Conservation (phyloP, 2,888 invertebrate genomes). For the Cosmia pyralina region DNA sequence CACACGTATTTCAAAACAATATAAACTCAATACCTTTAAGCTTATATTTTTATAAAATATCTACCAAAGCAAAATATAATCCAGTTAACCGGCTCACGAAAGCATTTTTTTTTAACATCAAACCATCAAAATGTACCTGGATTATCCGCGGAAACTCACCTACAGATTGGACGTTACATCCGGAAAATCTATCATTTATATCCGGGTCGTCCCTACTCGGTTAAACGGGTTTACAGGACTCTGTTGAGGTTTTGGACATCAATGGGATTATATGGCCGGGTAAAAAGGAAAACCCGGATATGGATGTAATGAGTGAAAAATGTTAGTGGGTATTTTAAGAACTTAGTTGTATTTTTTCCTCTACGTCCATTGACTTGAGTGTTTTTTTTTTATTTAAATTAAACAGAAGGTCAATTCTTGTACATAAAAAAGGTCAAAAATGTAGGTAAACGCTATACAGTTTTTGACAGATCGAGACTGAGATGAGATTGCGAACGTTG, state of each 20-base stretch:
- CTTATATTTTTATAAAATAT: conserved; percentile 9
- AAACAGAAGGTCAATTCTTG: too few relatives aligned
- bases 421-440: too few relatives aligned
- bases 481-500: too few relatives aligned
- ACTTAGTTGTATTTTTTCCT: neutral
- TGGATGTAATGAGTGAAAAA: conserved; percentile 14
- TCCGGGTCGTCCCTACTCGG: conserved; percentile 50
- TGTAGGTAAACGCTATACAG: too few relatives aligned
- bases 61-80: conserved; percentile 16
- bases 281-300: conserved; percentile 35
- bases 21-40: neutral
- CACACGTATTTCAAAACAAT: neutral
- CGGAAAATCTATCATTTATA: conserved; percentile 67
- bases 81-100: conserved; percentile 40
- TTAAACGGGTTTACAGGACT: conserved; percentile 59
- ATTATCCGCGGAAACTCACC: conserved; percentile 54
- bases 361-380: too few relatives aligned
- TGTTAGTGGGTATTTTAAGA: neutral
- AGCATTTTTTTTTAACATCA: conserved; percentile 49
- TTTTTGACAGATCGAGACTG: too few relatives aligned
- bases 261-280: conserved; percentile 46
- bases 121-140: conserved; percentile 53
- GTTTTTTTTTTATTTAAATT: neutral
- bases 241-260: conserved; percentile 56
- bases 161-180: conserved; percentile 58